A percentile compares a stretch with the other conserved stretches of the same genome.
These are phyloP conservation scores for Asbolus verrucosus DNA, from an alignment of 1,140 invertebrate genomes.

Conservation along the genomic window DNA sequence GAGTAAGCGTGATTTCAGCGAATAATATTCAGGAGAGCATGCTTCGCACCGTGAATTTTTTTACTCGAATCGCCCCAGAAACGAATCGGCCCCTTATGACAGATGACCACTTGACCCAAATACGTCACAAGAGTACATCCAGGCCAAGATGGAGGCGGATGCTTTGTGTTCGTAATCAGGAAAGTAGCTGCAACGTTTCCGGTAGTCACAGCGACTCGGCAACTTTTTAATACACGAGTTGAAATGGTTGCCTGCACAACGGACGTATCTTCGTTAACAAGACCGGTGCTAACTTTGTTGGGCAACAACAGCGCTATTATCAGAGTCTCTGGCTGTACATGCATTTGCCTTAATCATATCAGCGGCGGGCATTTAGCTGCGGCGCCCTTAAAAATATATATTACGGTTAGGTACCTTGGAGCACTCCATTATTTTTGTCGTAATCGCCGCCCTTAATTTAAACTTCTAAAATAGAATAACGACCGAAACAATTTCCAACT, in stretches of 20 bases:
- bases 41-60: too few species aligned
- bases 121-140: too few species aligned
- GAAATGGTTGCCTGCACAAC: constrained; percentile 30
- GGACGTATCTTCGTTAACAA: constrained; percentile 16
- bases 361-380: constrained; percentile 8
- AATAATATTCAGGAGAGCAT: too few species aligned
- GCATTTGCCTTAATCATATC: constrained; percentile 14
- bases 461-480: constrained; percentile 40
- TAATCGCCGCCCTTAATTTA: constrained; percentile 42
- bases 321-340: constrained; percentile 6
- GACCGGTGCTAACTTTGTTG: too few species aligned
- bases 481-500: constrained; percentile 46
- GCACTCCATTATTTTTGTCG: constrained; percentile 27
- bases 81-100: too few species aligned
- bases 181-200: background rate
- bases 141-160: too few species aligned
- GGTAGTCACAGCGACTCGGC: background rate
- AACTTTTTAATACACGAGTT: constrained; percentile 9
- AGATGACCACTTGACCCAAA: too few species aligned
- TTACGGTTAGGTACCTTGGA: constrained; percentile 21
- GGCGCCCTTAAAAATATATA: constrained; percentile 36
- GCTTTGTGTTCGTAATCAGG: background rate
- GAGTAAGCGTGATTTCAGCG: too few species aligned
- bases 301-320: constrained; percentile 11
- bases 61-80: too few species aligned